A percentile compares a stretch with the other conserved stretches of the same genome.
Evolutionary conservation across 2,797 vertebrate genomes (phyloP).

Genomic region (Numenius phaeopus): DNA sequence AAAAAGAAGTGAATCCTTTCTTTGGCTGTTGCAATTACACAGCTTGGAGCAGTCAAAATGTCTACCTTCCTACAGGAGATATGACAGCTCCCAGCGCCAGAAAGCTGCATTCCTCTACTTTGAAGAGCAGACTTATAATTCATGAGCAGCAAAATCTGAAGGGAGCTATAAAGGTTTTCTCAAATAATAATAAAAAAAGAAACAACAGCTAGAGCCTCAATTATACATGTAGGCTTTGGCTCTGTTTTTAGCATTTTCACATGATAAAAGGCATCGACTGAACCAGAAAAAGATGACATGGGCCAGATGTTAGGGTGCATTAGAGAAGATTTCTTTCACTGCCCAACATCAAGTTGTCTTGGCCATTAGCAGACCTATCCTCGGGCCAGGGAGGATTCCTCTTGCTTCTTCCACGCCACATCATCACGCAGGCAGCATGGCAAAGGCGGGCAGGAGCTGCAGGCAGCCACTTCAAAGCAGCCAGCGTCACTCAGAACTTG

Average conservation of each 20-base stretch:
- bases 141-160: slow-evolving; percentile 39
- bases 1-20: background rate
- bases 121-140: slow-evolving; percentile 49
- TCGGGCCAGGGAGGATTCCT: background rate
- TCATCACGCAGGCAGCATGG: background rate
- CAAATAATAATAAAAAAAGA: background rate
- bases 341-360: background rate
- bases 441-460: rapidly evolving
- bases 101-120: background rate
- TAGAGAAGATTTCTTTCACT: background rate
- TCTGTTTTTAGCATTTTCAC: slow-evolving; percentile 28
- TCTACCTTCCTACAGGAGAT: slow-evolving; percentile 32
- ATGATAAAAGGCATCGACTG: background rate
- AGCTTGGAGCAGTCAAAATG: slow-evolving; percentile 17
- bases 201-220: background rate
- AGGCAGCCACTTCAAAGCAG: background rate
- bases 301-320: background rate
- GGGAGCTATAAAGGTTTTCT: slow-evolving; percentile 22
- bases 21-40: slow-evolving; percentile 12
- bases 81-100: background rate
- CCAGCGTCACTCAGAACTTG: background rate
- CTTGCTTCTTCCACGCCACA: background rate
- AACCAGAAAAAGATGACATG: background rate
- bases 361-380: background rate
- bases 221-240: background rate